Evolutionary conservation across 2,888 invertebrate genomes (phyloP).

Genomic region (Furcula furcula): DNA sequence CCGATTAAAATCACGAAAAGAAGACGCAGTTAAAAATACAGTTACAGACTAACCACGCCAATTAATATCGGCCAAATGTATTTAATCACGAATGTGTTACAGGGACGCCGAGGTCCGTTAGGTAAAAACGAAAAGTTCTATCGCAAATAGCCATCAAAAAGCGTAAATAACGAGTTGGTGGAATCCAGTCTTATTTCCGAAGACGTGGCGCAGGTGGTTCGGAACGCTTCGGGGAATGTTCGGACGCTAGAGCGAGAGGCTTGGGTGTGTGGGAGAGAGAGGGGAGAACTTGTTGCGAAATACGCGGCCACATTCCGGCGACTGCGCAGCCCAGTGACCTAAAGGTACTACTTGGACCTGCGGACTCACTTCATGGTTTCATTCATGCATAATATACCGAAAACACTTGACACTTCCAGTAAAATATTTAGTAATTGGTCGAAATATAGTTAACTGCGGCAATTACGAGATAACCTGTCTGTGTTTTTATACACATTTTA

Average conservation of each 20-base stretch:
- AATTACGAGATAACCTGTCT: no score
- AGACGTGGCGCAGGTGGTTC: slow-evolving; percentile 50
- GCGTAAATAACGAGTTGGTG: slow-evolving; percentile 40
- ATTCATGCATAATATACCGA: no score
- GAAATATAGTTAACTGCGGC: no score
- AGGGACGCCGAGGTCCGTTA: slow-evolving; percentile 19
- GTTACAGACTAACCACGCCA: not conserved
- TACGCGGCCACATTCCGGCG: slow-evolving; percentile 67
- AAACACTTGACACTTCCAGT: no score
- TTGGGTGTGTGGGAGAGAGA: slow-evolving; percentile 37
- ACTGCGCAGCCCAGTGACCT: slow-evolving; percentile 71
- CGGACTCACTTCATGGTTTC: no score
- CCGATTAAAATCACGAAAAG: no score
- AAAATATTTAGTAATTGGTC: no score
- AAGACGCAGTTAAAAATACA: not conserved
- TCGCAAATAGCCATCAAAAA: slow-evolving; percentile 25
- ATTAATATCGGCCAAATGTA: slow-evolving; percentile 3
- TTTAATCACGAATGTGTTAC: slow-evolving; percentile 9
- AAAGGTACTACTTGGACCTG: slow-evolving; percentile 45
- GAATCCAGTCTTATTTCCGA: slow-evolving; percentile 60
- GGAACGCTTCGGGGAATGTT: slow-evolving; percentile 32
- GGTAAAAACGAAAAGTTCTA: slow-evolving; percentile 20
- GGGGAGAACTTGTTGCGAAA: slow-evolving; percentile 74
- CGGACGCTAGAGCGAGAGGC: slow-evolving; percentile 39
- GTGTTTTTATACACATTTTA: no score